These are phyloP conservation scores for Musca vetustissima DNA, from an alignment of 1,140 invertebrate species.

Conservation along the genomic window DNA sequence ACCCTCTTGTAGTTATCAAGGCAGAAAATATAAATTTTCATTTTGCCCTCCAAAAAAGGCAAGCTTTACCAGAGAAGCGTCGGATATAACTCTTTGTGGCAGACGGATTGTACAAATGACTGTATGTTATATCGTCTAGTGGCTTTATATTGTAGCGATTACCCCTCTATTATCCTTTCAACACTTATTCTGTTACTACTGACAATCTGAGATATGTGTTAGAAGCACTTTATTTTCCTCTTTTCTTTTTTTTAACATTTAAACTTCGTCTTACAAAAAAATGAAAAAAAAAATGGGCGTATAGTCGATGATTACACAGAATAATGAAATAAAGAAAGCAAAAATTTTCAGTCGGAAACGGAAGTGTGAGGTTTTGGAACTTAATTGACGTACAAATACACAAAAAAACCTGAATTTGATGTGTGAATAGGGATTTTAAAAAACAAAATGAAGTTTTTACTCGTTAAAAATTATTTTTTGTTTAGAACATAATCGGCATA, in stretches of 20 bases:
- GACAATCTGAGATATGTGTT: constrained; percentile 4
- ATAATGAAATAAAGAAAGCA: neutral
- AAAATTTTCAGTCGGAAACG: neutral
- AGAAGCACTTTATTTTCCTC: too few relatives aligned
- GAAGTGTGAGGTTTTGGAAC: constrained; percentile 15
- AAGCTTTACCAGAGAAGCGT: too few relatives aligned
- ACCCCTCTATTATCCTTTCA: constrained; percentile 17
- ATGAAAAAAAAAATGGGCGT: neutral
- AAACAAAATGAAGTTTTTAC: too few relatives aligned
- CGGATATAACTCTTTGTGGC: too few relatives aligned
- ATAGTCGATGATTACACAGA: neutral
- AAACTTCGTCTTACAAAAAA: neutral
- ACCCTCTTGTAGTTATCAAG: too few relatives aligned
- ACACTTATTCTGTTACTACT: neutral
- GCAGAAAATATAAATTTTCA: neutral
- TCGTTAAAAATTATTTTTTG: too few relatives aligned
- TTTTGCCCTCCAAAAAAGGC: neutral
- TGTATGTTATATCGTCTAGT: neutral
- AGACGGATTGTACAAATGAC: neutral
- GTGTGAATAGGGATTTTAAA: too few relatives aligned
- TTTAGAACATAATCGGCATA: too few relatives aligned
- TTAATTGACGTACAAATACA: constrained; percentile 15
- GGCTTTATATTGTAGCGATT: constrained; percentile 11
- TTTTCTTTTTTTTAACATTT: too few relatives aligned
- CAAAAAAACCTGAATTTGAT: too few relatives aligned